Conservation (phyloP, 2,797 vertebrate genomes). For the Centroberyx gerrardi region DNA sequence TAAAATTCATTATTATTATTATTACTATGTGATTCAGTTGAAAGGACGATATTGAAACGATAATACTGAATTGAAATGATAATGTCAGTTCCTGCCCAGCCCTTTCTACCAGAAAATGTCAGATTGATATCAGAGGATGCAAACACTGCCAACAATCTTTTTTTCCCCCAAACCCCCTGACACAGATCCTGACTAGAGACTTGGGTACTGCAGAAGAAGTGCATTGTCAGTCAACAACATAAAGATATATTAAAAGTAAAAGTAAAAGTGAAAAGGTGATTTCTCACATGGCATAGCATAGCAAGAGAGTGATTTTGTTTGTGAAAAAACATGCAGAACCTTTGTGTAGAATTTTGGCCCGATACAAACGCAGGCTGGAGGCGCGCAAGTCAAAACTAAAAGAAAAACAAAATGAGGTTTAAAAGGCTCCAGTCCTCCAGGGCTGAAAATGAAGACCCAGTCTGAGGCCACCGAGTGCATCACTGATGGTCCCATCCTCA, state of each 20-base stretch:
- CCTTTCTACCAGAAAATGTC: too few species aligned
- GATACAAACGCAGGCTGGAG: not conserved
- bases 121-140: too few species aligned
- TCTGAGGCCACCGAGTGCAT: not conserved
- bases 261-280: not conserved
- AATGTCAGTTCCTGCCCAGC: too few species aligned
- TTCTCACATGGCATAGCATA: not conserved
- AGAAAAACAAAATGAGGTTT: not conserved
- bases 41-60: too few species aligned
- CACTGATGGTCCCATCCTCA: constrained; percentile 19
- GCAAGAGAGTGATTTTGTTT: not conserved
- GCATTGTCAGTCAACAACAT: not conserved
- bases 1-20: too few species aligned
- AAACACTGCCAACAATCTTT: too few species aligned
- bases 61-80: too few species aligned
- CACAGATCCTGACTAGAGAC: too few species aligned
- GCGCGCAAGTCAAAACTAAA: not conserved
- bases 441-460: not conserved
- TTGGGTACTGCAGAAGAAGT: not conserved
- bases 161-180: too few species aligned
- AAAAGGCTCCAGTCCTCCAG: not conserved
- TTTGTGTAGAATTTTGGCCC: not conserved
- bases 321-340: not conserved
- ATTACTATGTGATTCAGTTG: too few species aligned
- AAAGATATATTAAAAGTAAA: not conserved